Evolutionary conservation across 2,888 invertebrate genomes (phyloP), one percentile per base, ranked within the genome.

Genomic region (Hypomecis punctinalis): DNA sequence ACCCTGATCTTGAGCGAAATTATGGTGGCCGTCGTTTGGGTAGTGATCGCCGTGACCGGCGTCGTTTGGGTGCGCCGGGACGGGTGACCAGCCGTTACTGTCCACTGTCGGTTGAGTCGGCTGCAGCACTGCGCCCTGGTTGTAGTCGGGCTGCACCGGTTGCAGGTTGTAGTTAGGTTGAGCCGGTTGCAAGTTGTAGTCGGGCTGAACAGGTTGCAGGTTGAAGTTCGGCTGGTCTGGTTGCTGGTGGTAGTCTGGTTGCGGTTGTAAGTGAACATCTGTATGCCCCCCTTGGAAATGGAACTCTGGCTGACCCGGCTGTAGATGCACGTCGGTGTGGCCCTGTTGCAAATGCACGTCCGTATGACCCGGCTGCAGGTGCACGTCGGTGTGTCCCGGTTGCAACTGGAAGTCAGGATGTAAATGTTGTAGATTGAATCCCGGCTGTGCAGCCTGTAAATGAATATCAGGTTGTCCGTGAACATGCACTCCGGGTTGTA

Each of bases 51-150:
- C 54, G 5, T 77, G 70, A 3, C 74, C 71, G 5, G 78, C 56
- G 35, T 89, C 87, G 39, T 83, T 82, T 3, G 84, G 74, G 33
- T 86, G 84, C 0, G 84, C 45, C 0, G 86, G 80, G n/a, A 92
- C 86, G 3, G 92, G 92, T 1, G 91, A 86, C 92, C 92, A 92
- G 6, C 91, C 92, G 10, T 90, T 82, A 69, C 88, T 85, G 43
- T 91, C 91, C n/a, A 86, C 62, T 1, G 82, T 75, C 35, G 81
- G 52, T 33, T 52, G 52, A 40, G 52, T 52, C 40, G 40, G 52
- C 10, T 52, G 52, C 40, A 52, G 33, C 36, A 54, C 48, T 9
- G 33, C 52, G n/a, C 39, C 40, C 40, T 52, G 51, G 11, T 37
- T 37, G 13, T 13, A 39, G 39, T 37, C 37, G 7, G 52, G 52